phyloP scores from a whole-genome alignment of 2,113 vertebrate genomes.

The Cottus gobio region DNA sequence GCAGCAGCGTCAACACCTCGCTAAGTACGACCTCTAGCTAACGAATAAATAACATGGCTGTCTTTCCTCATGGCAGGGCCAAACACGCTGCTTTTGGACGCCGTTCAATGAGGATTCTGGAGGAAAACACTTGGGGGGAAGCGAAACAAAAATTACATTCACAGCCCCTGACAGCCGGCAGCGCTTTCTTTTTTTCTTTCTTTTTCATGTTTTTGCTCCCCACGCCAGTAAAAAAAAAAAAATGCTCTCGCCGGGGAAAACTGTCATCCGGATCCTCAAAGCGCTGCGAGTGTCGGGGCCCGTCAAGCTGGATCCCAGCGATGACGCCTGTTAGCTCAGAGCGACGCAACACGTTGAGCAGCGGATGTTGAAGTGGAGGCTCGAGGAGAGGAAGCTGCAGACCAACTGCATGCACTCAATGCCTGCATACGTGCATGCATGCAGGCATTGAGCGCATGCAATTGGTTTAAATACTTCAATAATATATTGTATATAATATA shows the following conservation, averaged over 20 bases:
- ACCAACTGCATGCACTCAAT: too few species aligned
- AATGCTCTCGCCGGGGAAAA: slow-evolving; percentile 82
- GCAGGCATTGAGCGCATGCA: neutral
- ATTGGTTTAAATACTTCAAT: too few species aligned
- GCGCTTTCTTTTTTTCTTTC: slow-evolving; percentile 51
- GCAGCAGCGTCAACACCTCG: slow-evolving; percentile 79
- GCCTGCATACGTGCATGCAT: neutral
- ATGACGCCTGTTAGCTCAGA: slow-evolving; percentile 68
- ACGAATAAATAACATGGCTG: slow-evolving; percentile 82
- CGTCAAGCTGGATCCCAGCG: slow-evolving; percentile 76
- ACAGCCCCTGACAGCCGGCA: slow-evolving; percentile 89
- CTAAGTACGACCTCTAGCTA: slow-evolving; percentile 80
- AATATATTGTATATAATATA: neutral
- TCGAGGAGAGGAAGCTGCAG: too few species aligned
- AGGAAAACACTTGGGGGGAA: slow-evolving; percentile 72
- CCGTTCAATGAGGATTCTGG: slow-evolving; percentile 87
- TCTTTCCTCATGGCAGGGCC: slow-evolving; percentile 87
- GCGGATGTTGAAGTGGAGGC: slow-evolving; percentile 66
- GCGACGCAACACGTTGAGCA: slow-evolving; percentile 63
- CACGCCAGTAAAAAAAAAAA: slow-evolving; percentile 80
- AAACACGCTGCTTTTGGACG: slow-evolving; percentile 92
- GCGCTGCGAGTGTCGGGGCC: slow-evolving; percentile 73
- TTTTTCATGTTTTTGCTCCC: slow-evolving; percentile 80
- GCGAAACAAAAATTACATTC: slow-evolving; percentile 92
- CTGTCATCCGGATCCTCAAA: slow-evolving; percentile 68